These are phyloP conservation scores for Norana najaformis DNA, from an alignment of 2,888 invertebrate genomes.

Conservation along the genomic window DNA sequence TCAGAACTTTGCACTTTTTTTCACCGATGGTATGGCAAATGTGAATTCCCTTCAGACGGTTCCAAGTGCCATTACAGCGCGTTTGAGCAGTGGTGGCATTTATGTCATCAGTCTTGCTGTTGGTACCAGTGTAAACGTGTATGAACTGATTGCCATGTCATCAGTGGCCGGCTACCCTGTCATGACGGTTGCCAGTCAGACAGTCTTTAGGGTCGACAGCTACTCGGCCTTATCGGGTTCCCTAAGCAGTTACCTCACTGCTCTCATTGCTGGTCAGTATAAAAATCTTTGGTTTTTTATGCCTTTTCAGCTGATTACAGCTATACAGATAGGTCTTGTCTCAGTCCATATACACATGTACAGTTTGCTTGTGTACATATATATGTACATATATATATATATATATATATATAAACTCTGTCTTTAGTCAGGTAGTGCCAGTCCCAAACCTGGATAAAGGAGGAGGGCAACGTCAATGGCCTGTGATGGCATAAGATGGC, in stretches of 20 bases:
- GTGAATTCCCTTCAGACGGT: slow-evolving; percentile 21
- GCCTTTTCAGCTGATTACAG: background rate
- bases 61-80: slow-evolving; percentile 24
- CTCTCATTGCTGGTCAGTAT: background rate
- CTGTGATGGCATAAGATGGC: too few relatives aligned
- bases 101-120: slow-evolving; percentile 23
- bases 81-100: slow-evolving; percentile 20
- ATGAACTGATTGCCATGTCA: slow-evolving; percentile 17
- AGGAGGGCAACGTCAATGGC: too few relatives aligned
- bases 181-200: background rate
- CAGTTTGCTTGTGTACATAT: background rate
- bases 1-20: slow-evolving; percentile 28
- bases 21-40: slow-evolving; percentile 30
- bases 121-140: slow-evolving; percentile 3
- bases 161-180: background rate
- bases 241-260: background rate
- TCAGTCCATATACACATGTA: background rate
- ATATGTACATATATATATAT: background rate
- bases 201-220: slow-evolving; percentile 10
- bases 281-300: background rate
- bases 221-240: background rate
- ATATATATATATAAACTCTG: too few relatives aligned
- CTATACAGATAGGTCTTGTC: background rate
- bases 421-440: too few relatives aligned
- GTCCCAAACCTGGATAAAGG: too few relatives aligned